These are phyloP conservation scores for Parnassius smintheus DNA, from an alignment of 2,888 invertebrate genomes.

Conservation along the genomic window DNA sequence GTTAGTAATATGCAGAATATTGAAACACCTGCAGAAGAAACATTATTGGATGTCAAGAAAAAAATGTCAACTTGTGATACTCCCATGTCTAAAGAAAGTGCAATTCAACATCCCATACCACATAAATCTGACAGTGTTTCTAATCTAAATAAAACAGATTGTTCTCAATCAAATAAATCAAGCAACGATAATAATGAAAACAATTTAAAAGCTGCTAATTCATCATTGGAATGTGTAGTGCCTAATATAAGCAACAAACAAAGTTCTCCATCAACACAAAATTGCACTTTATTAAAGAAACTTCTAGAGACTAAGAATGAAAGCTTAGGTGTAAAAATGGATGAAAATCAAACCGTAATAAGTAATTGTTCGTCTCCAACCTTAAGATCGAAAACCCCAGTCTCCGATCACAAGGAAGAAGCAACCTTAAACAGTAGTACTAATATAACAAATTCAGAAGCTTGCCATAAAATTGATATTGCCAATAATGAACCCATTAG, in stretches of 20 bases:
- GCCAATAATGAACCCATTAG: constrained; percentile 36
- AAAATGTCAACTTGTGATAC: constrained; percentile 9
- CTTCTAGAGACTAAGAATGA: constrained; percentile 65
- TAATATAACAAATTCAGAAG: constrained; percentile 38
- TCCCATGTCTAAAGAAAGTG: constrained; percentile 4
- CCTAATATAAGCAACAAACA: constrained; percentile 40
- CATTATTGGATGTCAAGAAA: constrained; percentile 4
- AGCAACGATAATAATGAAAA: constrained; percentile 24
- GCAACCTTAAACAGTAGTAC: constrained; percentile 28
- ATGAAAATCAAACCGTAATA: constrained; percentile 38
- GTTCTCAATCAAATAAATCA: constrained; percentile 36
- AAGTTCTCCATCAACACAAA: constrained; percentile 50
- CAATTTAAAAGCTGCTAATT: constrained; percentile 6
- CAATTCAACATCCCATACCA: constrained; percentile 2
- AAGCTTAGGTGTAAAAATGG: constrained; percentile 46
- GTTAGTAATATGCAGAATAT: constrained; percentile 1
- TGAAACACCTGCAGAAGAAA: neutral
- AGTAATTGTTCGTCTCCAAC: constrained; percentile 40
- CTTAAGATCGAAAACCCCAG: constrained; percentile 15
- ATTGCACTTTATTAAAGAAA: constrained; percentile 70
- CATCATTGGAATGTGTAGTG: constrained; percentile 30
- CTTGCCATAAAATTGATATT: constrained; percentile 36
- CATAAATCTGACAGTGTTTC: constrained; percentile 15
- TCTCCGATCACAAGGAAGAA: constrained; percentile 11
- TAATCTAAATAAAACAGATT: constrained; percentile 24